Evolutionary conservation across 2,113 vertebrate genomes (phyloP), one percentile per base, ranked within the genome.

Genomic region (Irena cyanogastra): DNA sequence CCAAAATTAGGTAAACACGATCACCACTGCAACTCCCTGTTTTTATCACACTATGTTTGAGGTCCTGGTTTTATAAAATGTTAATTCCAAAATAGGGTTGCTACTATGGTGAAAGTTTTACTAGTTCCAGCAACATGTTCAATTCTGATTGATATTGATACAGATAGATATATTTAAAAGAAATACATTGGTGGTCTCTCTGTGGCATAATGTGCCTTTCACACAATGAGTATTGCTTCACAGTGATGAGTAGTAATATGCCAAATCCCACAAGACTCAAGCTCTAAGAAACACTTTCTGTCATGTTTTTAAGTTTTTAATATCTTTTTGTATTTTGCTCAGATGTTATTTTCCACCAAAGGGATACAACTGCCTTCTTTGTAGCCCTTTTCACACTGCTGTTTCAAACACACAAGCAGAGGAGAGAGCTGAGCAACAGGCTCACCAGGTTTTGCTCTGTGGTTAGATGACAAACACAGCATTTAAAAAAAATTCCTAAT

Each of bases 401-500:
- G 63, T 42, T 94, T 76, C 57, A 89, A 45, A 44, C 31, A 20
- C 22, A 33, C 44, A 52, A 60, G 41, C 52, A 78, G 57, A 63
- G 41, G 53, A 49, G 49, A 71, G n/a, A 74, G 70, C 41, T 75
- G 81, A 91, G 45, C 72, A 92, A 90, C 83, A 93, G 77, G 91
- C 74, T 94, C 6, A 0, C 77, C 89, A 76, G 61, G 81, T 93
- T 87, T 85, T 79, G 41, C 41, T 64, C 22, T 82, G 87, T 68
- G 65, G 70, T 87, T 90, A 90, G 44, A 64, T 78, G 72, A 90
- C 84, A 93, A 91, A 60, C 4, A 5, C 2, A 93, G 44, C 56
- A 79, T 47, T 52, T 19, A 14, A 70, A 82, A 64, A 27, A 56
- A 50, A 14, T 1, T 71, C 37, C 24, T 33, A 84, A 56, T 61